A percentile compares a stretch with the other conserved stretches of the same genome.
phyloP scores from a whole-genome alignment of 2,888 invertebrate genomes.

The Orthosia gracilis region DNA sequence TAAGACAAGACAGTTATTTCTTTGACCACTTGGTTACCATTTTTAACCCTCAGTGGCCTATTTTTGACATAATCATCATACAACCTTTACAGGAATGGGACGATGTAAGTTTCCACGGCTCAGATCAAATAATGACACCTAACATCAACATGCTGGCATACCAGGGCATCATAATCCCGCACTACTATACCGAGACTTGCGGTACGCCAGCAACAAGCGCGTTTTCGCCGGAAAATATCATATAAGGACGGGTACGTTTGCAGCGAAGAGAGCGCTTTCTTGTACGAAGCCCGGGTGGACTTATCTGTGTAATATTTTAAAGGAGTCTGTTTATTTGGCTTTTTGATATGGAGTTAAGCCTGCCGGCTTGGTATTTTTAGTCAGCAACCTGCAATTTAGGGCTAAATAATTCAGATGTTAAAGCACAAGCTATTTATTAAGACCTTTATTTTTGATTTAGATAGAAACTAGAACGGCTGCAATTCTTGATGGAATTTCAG shows the following conservation, averaged over 20 bases:
- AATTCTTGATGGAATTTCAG: neutral
- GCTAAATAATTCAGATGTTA: too few species aligned
- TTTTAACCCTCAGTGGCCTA: too few species aligned
- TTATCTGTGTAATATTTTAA: slow-evolving; percentile 56
- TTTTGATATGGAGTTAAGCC: slow-evolving; percentile 29
- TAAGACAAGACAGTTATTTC: too few species aligned
- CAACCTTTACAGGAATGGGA: slow-evolving; percentile 94
- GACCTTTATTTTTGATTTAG: neutral
- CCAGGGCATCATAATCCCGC: slow-evolving; percentile 95
- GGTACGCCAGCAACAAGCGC: slow-evolving; percentile 95
- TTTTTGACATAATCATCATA: slow-evolving; percentile 14
- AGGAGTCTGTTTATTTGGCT: slow-evolving; percentile 48
- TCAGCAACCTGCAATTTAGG: neutral
- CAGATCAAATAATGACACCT: slow-evolving; percentile 95
- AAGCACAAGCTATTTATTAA: neutral
- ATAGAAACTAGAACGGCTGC: neutral
- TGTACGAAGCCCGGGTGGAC: slow-evolving; percentile 40
- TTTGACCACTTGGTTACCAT: too few species aligned
- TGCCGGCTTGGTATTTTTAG: neutral
- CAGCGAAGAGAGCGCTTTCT: slow-evolving; percentile 58
- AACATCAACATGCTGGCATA: slow-evolving; percentile 96
- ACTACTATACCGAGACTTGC: slow-evolving; percentile 95
- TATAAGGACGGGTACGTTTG: slow-evolving; percentile 92
- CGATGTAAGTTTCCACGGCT: slow-evolving; percentile 96
- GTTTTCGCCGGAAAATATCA: slow-evolving; percentile 96